Percentiles rank a stretch among this genome's conserved stretches.
phyloP scores from a whole-genome alignment of 2,888 invertebrate genomes.

The Eilema griseolum region DNA sequence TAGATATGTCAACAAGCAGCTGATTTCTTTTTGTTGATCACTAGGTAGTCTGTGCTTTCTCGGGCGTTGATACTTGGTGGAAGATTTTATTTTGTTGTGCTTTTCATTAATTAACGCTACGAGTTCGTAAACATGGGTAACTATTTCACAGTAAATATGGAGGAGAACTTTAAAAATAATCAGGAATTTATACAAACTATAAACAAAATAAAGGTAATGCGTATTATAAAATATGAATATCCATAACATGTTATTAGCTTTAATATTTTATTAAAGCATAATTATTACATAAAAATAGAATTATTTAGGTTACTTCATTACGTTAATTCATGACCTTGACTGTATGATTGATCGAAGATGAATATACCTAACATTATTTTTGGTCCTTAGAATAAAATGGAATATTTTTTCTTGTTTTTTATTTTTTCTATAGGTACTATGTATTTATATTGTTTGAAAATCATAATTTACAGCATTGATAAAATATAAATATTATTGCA shows the following conservation, averaged over 20 bases:
- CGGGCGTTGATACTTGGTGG: conserved; percentile 37
- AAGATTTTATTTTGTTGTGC: conserved; percentile 17
- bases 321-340: too few relatives aligned
- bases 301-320: not conserved
- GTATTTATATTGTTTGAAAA: too few relatives aligned
- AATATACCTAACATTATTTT: not conserved
- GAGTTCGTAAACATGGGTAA: conserved; percentile 84
- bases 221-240: not conserved
- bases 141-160: conserved; percentile 87
- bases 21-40: conserved; percentile 29
- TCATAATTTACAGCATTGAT: too few relatives aligned
- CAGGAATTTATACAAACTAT: conserved; percentile 90
- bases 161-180: conserved; percentile 90
- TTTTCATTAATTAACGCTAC: conserved; percentile 28
- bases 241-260: not conserved
- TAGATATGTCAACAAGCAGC: conserved; percentile 44
- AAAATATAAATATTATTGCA: too few relatives aligned
- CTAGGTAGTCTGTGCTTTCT: conserved; percentile 6
- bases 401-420: too few relatives aligned
- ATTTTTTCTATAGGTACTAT: too few relatives aligned
- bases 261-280: not conserved
- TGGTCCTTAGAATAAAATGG: not conserved
- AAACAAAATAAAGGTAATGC: conserved; percentile 88
- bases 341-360: not conserved
- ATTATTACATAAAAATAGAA: not conserved